Percentiles rank a stretch among this genome's conserved stretches.
Evolutionary conservation across 2,113 vertebrate species (phyloP).

Genomic region (Phalacrocorax aristotelis): DNA sequence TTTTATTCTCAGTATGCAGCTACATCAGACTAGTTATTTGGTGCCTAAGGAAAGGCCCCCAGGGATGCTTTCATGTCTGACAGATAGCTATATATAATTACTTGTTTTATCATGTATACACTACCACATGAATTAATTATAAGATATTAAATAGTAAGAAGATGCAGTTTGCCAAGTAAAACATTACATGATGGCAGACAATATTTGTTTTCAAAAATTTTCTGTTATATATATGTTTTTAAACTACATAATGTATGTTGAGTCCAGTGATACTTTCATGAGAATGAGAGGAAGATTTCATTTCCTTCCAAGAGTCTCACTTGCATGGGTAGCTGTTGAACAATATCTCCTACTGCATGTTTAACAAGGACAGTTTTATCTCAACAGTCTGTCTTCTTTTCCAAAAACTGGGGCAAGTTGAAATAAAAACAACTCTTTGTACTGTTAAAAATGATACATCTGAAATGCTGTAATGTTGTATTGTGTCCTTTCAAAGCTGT

Average conservation of each 20-base stretch:
- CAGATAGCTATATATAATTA: constrained; percentile 27
- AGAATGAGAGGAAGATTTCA: background rate
- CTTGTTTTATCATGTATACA: constrained; percentile 4
- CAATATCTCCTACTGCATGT: background rate
- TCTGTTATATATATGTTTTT: background rate
- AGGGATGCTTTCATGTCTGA: background rate
- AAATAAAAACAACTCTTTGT: constrained; percentile 48
- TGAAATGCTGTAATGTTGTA: background rate
- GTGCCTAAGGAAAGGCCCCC: background rate
- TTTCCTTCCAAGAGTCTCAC: background rate
- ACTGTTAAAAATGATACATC: constrained; percentile 15
- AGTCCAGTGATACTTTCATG: background rate
- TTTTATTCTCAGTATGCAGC: background rate
- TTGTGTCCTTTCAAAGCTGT: background rate
- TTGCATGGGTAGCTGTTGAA: background rate
- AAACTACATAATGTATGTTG: background rate
- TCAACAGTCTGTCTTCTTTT: constrained; percentile 15
- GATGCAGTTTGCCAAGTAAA: constrained; percentile 13
- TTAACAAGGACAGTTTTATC: constrained; percentile 37
- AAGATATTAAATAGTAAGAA: constrained; percentile 17
- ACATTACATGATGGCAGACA: background rate
- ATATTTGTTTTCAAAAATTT: background rate
- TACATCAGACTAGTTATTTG: background rate
- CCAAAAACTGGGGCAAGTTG: constrained; percentile 34
- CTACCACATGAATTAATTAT: constrained; percentile 38